phyloP scores from a whole-genome alignment of 2,888 invertebrate species.

The Ischnura elegans region DNA sequence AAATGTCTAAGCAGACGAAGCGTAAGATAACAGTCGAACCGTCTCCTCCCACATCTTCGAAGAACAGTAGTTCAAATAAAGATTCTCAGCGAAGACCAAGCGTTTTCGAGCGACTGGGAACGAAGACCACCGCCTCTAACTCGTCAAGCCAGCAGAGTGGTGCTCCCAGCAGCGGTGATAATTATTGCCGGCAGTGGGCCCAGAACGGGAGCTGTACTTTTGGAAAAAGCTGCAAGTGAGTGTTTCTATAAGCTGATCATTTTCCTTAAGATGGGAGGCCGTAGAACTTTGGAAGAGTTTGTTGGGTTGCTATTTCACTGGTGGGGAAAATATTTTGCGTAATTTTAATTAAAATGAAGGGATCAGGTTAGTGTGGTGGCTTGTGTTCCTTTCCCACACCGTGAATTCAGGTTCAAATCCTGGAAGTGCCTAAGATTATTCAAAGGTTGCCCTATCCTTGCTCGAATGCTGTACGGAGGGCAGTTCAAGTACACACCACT shows the following conservation, averaged over 20 bases:
- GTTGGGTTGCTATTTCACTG: too few relatives aligned
- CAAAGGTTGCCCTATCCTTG: too few relatives aligned
- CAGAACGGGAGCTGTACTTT: slow-evolving; percentile 88
- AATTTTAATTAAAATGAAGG: too few relatives aligned
- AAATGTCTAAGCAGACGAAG: slow-evolving; percentile 86
- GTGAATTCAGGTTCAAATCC: too few relatives aligned
- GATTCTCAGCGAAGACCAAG: slow-evolving; percentile 83
- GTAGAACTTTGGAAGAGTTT: too few relatives aligned
- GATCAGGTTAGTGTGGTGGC: too few relatives aligned
- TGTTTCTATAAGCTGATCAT: background rate
- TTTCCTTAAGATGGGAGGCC: too few relatives aligned
- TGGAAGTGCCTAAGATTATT: too few relatives aligned
- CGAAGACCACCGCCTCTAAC: slow-evolving; percentile 82
- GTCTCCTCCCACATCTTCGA: slow-evolving; percentile 71
- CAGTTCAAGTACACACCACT: too few relatives aligned
- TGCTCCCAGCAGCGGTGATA: slow-evolving; percentile 75
- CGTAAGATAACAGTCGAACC: slow-evolving; percentile 89
- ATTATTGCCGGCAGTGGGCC: slow-evolving; percentile 88
- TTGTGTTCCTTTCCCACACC: too few relatives aligned
- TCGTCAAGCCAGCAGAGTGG: slow-evolving; percentile 75
- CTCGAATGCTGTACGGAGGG: too few relatives aligned
- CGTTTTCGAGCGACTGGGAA: slow-evolving; percentile 91
- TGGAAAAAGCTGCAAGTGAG: slow-evolving; percentile 87
- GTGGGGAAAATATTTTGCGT: too few relatives aligned
- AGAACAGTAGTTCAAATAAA: slow-evolving; percentile 83